Evolutionary conservation across 2,113 vertebrate species (phyloP).

Genomic region (Archocentrus centrarchus): DNA sequence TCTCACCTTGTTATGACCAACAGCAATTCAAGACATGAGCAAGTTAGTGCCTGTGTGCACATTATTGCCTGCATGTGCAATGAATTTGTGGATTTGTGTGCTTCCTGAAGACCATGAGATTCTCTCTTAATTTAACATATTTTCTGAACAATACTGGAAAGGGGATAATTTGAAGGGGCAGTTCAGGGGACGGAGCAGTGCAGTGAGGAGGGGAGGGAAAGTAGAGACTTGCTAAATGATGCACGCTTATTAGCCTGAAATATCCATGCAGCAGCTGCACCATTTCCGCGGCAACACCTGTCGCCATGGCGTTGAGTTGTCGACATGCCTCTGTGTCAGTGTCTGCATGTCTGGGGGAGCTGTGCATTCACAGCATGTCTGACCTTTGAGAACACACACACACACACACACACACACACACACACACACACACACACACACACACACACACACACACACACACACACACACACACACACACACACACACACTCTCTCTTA

Average conservation of each 20-base stretch:
- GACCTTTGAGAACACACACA: slow-evolving; percentile 2
- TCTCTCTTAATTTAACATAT: neutral
- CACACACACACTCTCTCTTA: neutral
- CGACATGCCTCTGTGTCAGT: slow-evolving; percentile 67
- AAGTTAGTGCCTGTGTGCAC: neutral
- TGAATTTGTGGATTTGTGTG: neutral
- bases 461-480: neutral
- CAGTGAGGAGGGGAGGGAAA: neutral
- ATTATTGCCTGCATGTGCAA: neutral
- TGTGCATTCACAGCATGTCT: slow-evolving; percentile 7
- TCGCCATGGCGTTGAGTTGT: slow-evolving; percentile 68
- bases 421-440: neutral
- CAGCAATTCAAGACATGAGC: neutral
- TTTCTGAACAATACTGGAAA: slow-evolving; percentile 1
- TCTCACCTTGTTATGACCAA: neutral
- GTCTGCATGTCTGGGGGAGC: slow-evolving; percentile 51
- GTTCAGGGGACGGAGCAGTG: slow-evolving; percentile 1
- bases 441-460: neutral
- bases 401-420: neutral
- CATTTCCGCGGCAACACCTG: slow-evolving; percentile 76
- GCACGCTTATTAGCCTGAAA: slow-evolving; percentile 67
- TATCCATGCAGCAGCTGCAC: slow-evolving; percentile 76
- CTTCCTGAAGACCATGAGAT: neutral
- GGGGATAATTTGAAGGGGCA: neutral
- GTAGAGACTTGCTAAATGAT: slow-evolving; percentile 23